These are phyloP conservation scores for Notolabrus celidotus DNA, from an alignment of 2,797 vertebrate genomes.

Conservation along the genomic window DNA sequence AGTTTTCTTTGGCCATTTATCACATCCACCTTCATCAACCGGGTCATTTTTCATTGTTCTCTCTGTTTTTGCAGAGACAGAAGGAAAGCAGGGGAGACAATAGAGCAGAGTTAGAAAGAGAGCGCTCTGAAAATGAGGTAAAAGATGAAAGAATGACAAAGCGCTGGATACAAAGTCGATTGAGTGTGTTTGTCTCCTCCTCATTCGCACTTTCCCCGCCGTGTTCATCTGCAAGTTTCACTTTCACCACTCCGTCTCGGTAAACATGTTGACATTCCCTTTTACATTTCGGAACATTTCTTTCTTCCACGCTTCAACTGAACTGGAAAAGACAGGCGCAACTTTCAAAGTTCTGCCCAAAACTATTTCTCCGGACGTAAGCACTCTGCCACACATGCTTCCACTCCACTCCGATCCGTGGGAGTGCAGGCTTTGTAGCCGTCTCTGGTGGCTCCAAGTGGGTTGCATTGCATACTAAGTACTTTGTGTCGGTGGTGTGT, in stretches of 20 bases:
- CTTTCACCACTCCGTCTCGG: slow-evolving; percentile 1
- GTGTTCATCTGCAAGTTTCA: slow-evolving; percentile 15
- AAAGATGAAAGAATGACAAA: slow-evolving; percentile 24
- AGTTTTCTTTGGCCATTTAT: slow-evolving; percentile 48
- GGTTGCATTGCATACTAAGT: slow-evolving; percentile 61
- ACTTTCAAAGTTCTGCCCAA: slow-evolving; percentile 45
- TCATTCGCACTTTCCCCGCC: not conserved
- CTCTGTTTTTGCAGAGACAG: not conserved
- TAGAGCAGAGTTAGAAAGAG: not conserved
- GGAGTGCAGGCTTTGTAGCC: slow-evolving; percentile 60
- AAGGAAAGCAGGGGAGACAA: slow-evolving; percentile 1
- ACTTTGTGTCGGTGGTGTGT: slow-evolving; percentile 69
- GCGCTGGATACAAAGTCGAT: not conserved
- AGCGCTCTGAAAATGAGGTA: not conserved
- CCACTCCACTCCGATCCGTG: slow-evolving; percentile 46
- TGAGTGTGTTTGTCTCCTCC: slow-evolving; percentile 11
- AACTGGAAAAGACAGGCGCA: slow-evolving; percentile 30
- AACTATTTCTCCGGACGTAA: slow-evolving; percentile 56
- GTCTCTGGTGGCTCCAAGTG: slow-evolving; percentile 66
- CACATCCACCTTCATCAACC: slow-evolving; percentile 44
- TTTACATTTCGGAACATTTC: slow-evolving; percentile 26
- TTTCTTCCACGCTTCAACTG: not conserved
- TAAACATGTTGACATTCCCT: slow-evolving; percentile 36
- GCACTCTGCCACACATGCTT: slow-evolving; percentile 41
- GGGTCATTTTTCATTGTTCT: slow-evolving; percentile 55